These are phyloP conservation scores for Megaceryle maxima DNA, from an alignment of 2,113 vertebrate genomes.

Conservation along the genomic window DNA sequence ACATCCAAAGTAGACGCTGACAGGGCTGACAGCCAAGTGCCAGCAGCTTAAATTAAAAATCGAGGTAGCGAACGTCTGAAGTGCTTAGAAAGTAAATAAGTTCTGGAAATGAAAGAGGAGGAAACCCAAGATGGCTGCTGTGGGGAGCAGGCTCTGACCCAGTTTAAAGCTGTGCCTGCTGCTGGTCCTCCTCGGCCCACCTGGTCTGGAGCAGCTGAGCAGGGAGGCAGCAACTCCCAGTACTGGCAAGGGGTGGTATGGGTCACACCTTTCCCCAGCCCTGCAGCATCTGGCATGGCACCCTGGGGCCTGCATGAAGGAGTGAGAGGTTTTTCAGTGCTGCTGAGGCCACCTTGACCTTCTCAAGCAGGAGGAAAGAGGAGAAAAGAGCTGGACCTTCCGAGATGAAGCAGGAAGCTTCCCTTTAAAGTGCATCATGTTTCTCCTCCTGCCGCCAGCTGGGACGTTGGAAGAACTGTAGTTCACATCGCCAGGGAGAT, in stretches of 20 bases:
- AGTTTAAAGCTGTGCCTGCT: slow-evolving; percentile 34
- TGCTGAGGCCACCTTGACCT: not conserved
- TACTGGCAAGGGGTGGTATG: not conserved
- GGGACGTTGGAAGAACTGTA: not conserved
- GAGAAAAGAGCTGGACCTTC: slow-evolving; percentile 15
- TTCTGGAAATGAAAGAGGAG: slow-evolving; percentile 31
- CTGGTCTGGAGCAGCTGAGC: not conserved
- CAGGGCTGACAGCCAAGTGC: slow-evolving; percentile 37
- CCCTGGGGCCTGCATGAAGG: not conserved
- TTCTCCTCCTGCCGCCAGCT: not conserved
- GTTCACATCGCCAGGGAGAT: slow-evolving; percentile 46
- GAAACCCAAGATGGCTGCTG: not conserved
- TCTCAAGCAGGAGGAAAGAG: not conserved
- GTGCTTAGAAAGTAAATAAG: slow-evolving; percentile 72
- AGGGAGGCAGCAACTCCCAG: not conserved
- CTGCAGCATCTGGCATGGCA: not conserved
- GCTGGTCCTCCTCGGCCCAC: not conserved
- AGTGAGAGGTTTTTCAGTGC: not conserved
- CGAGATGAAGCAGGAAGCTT: not conserved
- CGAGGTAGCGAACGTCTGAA: slow-evolving; percentile 82
- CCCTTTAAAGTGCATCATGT: slow-evolving; percentile 42
- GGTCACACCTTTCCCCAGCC: not conserved
- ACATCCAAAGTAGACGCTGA: slow-evolving; percentile 9
- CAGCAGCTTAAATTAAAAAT: slow-evolving; percentile 69
- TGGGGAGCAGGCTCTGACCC: slow-evolving; percentile 18